Percentiles rank a stretch among this genome's conserved stretches.
phyloP scores from a whole-genome alignment of 1,140 invertebrate genomes.

The Sarcophaga bullata region DNA sequence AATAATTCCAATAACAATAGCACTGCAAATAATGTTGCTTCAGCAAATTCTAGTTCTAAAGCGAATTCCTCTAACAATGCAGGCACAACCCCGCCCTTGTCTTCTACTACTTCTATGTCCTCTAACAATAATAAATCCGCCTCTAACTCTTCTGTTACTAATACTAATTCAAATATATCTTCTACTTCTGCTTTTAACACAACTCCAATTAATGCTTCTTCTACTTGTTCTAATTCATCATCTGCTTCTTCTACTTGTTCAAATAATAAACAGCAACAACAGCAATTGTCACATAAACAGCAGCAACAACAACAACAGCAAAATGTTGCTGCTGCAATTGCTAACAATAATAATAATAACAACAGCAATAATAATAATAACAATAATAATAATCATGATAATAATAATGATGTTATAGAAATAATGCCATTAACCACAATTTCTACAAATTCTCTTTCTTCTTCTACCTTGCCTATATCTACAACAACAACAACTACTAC shows the following conservation, averaged over 20 bases:
- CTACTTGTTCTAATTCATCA: constrained; percentile 19
- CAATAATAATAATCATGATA: constrained; percentile 45
- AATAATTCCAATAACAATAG: constrained; percentile 15
- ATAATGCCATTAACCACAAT: constrained; percentile 52
- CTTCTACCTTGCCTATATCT: constrained; percentile 42
- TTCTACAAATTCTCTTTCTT: constrained; percentile 43
- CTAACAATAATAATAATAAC: constrained; percentile 45
- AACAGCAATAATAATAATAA: constrained; percentile 50
- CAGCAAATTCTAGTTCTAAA: not conserved
- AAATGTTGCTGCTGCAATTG: constrained; percentile 41
- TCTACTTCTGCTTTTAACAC: not conserved
- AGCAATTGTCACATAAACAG: constrained; percentile 38
- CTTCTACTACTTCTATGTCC: constrained; percentile 45
- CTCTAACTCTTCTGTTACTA: not conserved
- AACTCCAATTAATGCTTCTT: constrained; percentile 43
- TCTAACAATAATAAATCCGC: not conserved
- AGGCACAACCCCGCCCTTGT: constrained; percentile 46
- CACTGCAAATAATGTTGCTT: too few species aligned
- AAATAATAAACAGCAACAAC: constrained; percentile 34
- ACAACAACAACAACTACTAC: constrained; percentile 41
- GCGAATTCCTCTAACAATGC: constrained; percentile 39
- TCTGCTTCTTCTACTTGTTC: constrained; percentile 45
- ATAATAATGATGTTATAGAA: constrained; percentile 57
- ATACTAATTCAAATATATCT: not conserved
- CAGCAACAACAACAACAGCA: constrained; percentile 49